These are phyloP conservation scores for Apistogramma diplotaenia DNA, from an alignment of 2,113 vertebrate species.

Conservation along the genomic window DNA sequence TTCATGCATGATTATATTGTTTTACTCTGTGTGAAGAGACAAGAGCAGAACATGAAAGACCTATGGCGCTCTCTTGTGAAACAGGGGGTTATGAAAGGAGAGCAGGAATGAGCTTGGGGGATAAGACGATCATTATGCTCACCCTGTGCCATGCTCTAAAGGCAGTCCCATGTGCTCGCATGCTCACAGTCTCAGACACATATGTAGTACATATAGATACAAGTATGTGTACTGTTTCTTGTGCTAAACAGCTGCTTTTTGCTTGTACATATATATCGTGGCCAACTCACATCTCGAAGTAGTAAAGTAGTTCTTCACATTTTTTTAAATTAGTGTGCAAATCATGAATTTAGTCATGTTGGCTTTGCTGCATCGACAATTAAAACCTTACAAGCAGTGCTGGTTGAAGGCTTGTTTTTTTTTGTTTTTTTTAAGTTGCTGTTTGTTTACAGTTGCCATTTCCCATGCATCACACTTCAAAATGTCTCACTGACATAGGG, in stretches of 20 bases:
- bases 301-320: too few relatives aligned
- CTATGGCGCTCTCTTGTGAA: conserved; percentile 69
- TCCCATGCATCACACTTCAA: conserved; percentile 63
- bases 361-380: neutral
- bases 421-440: conserved; percentile 45
- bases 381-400: conserved; percentile 17
- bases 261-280: neutral
- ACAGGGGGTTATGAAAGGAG: conserved; percentile 65
- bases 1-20: conserved; percentile 77
- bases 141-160: conserved; percentile 57
- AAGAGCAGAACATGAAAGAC: conserved; percentile 74
- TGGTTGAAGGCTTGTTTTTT: conserved; percentile 38
- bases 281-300: neutral
- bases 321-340: neutral
- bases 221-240: neutral
- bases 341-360: neutral
- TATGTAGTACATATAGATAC: conserved; percentile 13
- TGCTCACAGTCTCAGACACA: conserved; percentile 24
- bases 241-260: neutral
- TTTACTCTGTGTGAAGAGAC: conserved; percentile 71
- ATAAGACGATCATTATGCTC: conserved; percentile 65
- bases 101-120: conserved; percentile 59
- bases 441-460: conserved; percentile 57
- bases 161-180: conserved; percentile 48
- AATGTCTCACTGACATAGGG: conserved; percentile 64